A percentile compares a stretch with the other conserved stretches of the same genome.
phyloP scores from a whole-genome alignment of 2,113 vertebrate genomes.

The Scomber japonicus region DNA sequence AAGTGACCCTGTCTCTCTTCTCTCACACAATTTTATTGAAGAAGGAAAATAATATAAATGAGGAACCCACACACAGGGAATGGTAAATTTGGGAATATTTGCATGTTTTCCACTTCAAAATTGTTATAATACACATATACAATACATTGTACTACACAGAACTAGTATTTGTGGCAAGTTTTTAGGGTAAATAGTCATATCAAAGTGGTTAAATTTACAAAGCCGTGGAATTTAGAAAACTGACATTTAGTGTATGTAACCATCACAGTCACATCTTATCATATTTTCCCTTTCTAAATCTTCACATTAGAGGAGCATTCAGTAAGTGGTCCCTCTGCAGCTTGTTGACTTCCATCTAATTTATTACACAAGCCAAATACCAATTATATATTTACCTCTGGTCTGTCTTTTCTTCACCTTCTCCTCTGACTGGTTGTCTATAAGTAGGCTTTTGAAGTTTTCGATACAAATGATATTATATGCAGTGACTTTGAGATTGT shows the following conservation, averaged over 20 bases:
- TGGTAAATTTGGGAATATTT: slow-evolving; percentile 9
- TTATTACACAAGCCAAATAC: slow-evolving; percentile 7
- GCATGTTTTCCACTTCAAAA: not conserved
- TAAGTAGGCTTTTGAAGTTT: slow-evolving; percentile 39
- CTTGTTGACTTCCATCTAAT: slow-evolving; percentile 12
- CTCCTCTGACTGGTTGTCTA: slow-evolving; percentile 22
- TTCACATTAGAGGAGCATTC: not conserved
- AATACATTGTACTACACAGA: not conserved
- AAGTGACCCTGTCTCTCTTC: slow-evolving; percentile 35
- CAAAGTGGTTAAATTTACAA: not conserved
- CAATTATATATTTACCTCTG: slow-evolving; percentile 21
- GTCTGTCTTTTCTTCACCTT: slow-evolving; percentile 38
- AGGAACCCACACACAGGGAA: not conserved
- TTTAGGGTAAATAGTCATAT: not conserved
- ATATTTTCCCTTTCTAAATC: no score
- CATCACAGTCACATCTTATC: not conserved
- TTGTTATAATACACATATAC: not conserved
- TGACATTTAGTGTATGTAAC: not conserved
- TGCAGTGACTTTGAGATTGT: slow-evolving; percentile 10
- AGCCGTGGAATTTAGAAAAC: not conserved
- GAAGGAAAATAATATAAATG: slow-evolving; percentile 29
- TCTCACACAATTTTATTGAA: slow-evolving; percentile 6
- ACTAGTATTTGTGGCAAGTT: not conserved
- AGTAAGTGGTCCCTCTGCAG: not conserved
- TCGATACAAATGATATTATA: slow-evolving; percentile 50